phyloP scores from a whole-genome alignment of 2,113 vertebrate genomes.

The Macaca mulatta region DNA sequence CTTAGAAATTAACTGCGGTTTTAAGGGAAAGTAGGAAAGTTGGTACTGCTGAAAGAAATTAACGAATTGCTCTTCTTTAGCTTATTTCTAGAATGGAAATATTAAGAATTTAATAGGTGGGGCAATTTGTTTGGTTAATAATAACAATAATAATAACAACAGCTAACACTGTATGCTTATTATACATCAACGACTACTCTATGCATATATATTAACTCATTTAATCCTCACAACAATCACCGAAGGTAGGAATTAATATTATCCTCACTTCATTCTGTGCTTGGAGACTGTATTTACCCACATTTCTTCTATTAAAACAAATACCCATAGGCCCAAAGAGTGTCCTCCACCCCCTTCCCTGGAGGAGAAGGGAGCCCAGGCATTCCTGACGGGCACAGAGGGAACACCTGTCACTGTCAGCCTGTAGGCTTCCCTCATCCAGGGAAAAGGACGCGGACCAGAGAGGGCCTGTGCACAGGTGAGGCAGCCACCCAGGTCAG shows the following conservation, averaged over 20 bases:
- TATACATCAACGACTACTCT: not conserved
- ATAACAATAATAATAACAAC: not conserved
- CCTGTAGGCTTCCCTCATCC: not conserved
- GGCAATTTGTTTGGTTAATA: not conserved
- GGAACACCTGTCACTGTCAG: not conserved
- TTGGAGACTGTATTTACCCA: not conserved
- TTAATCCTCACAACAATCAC: not conserved
- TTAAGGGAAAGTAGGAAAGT: not conserved
- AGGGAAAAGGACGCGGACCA: not conserved
- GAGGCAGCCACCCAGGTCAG: accelerated
- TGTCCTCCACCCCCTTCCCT: too few relatives aligned
- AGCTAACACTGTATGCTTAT: not conserved
- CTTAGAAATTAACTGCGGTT: not conserved
- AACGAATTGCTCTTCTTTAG: not conserved
- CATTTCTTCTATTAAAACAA: not conserved
- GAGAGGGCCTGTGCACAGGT: accelerated
- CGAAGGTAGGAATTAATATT: too few relatives aligned
- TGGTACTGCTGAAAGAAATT: not conserved
- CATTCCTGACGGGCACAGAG: accelerated
- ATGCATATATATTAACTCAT: not conserved
- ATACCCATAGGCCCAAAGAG: not conserved
- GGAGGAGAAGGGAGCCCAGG: not conserved
- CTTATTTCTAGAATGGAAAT: not conserved
- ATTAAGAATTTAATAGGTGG: not conserved
- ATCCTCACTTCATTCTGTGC: not conserved